A percentile compares a stretch with the other conserved stretches of the same genome.
Evolutionary conservation across 2,888 invertebrate species (phyloP).

Genomic region (Glyphotaelius pellucidus): DNA sequence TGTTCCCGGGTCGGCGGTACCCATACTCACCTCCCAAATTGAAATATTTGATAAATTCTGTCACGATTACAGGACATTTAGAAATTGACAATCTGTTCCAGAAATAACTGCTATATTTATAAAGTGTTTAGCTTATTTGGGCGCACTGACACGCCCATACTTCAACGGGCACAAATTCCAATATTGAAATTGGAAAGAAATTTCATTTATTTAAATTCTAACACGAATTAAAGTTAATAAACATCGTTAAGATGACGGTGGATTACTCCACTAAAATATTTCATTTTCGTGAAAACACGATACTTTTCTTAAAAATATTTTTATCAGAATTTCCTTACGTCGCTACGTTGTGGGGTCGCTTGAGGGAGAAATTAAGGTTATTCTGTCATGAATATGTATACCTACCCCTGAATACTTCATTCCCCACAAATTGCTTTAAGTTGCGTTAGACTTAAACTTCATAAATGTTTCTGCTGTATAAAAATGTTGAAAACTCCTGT

Average conservation of each 20-base stretch:
- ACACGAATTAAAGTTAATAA: not conserved
- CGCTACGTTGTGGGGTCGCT: not conserved
- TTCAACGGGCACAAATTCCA: not conserved
- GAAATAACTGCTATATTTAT: no score
- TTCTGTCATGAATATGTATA: not conserved
- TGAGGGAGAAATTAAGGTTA: not conserved
- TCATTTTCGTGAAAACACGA: not conserved
- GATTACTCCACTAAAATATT: not conserved
- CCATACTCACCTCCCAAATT: no score
- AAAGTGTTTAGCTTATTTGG: no score
- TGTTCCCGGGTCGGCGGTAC: no score
- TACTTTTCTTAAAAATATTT: not conserved
- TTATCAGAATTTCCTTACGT: not conserved
- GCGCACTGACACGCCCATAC: no score
- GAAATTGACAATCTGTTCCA: no score
- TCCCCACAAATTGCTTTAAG: not conserved
- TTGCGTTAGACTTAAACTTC: not conserved
- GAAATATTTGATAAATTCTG: no score
- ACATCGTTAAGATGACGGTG: not conserved
- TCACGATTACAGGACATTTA: no score
- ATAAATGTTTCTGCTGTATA: not conserved
- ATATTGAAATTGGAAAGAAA: not conserved
- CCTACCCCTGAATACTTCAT: not conserved
- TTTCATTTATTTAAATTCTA: not conserved
- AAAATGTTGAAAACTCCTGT: not conserved